These are phyloP conservation scores for Pavo muticus DNA, from an alignment of 2,113 vertebrate species.

Conservation along the genomic window DNA sequence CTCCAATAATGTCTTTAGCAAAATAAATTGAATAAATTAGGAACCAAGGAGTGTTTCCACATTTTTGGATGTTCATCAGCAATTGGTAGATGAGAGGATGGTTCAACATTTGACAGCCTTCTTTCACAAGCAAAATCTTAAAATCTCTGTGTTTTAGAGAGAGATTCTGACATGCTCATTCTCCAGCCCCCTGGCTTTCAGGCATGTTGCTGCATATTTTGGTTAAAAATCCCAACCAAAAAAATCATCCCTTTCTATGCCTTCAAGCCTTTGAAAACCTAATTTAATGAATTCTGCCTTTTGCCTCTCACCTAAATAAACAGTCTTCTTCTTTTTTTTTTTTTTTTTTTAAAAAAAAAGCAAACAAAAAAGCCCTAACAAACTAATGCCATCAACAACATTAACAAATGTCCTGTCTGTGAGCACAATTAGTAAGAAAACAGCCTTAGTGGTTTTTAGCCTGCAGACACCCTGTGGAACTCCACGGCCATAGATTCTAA, in stretches of 20 bases:
- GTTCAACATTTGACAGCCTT: neutral
- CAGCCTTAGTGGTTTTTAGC: slow-evolving; percentile 32
- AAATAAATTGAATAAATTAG: neutral
- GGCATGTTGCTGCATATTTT: neutral
- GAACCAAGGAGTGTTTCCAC: neutral
- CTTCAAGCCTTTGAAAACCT: neutral
- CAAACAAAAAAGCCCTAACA: neutral
- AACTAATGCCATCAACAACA: slow-evolving; percentile 17
- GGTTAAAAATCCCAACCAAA: slow-evolving; percentile 22
- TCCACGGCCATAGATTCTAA: slow-evolving; percentile 56
- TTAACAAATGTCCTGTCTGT: slow-evolving; percentile 46
- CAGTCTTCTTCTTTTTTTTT: neutral
- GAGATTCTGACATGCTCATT: neutral
- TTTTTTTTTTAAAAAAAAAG: neutral
- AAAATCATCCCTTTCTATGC: neutral
- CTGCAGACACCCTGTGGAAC: slow-evolving; percentile 36
- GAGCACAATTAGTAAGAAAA: slow-evolving; percentile 54
- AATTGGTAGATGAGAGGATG: neutral
- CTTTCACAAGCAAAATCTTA: neutral
- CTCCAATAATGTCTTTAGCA: neutral
- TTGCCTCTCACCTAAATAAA: slow-evolving; percentile 37
- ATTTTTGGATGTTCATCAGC: neutral
- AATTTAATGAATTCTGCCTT: slow-evolving; percentile 1
- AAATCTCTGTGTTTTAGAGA: slow-evolving; percentile 13
- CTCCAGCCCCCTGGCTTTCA: neutral